Base-by-base conservation (phyloP, 2,888 invertebrate genomes). In the Mesorhabditis sp. region DNA sequence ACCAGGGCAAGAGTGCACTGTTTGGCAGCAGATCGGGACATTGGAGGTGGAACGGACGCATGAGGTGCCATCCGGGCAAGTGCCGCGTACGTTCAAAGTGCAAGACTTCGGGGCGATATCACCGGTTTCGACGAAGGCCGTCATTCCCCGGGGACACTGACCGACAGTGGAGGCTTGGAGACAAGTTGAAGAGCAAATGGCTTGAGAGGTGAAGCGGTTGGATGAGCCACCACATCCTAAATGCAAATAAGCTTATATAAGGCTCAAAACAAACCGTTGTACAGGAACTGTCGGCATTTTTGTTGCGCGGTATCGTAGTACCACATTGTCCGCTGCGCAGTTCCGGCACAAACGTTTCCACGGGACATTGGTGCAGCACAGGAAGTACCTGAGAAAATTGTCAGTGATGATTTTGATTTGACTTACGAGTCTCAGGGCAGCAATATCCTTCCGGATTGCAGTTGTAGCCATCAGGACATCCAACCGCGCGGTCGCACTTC, bases 121-220 rank as follows among this genome's bases (percentile, higher is more conserved):
- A 65, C 78, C 78, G 42, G 72, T 72, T 15, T 78, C 78, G 4
- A 76, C 70, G 66, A 77, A 76, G 13, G 82, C 76, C 6, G 71
- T 75, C 84, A 85, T 84, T 72, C 84, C 84, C 64, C 81, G 71
- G 62, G 84, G 84, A 70, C 84, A 84, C 7, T 79, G 72, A 7
- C 83, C 84, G 45, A 79, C 69, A 45, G 76, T 74, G 62, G 77
- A 77, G 2, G 77, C 71, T 63, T 77, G 72, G 62, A 78, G 74
- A 63, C 84, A 84, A 63, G 77, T 73, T 15, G 80, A 76, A 45
- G 77, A 75, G 69, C 84, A 84, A 5, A 81, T 74, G 13, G 71
- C 72, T 43, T 80, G 78, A 50, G 79, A 80, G 13, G 78, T 76
- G 74, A 84, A 81, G 45, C 83, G 75, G 69, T 84, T 84, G 5